Percentiles rank a stretch among this genome's conserved stretches.
phyloP scores from a whole-genome alignment of 2,888 invertebrate genomes.

The Acleris holmiana region DNA sequence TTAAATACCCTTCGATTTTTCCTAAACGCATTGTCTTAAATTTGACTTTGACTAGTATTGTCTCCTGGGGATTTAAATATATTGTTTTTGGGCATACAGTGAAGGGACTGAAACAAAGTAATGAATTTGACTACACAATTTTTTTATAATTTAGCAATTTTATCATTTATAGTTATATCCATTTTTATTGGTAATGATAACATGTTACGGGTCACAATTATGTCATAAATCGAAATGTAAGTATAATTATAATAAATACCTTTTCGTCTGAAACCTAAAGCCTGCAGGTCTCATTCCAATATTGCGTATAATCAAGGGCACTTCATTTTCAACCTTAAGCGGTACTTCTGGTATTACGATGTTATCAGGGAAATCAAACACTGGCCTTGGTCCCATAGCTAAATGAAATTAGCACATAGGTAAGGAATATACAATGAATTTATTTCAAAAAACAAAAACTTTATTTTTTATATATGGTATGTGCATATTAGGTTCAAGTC shows the following conservation, averaged over 20 bases:
- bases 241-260: slow-evolving; percentile 50
- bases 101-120: slow-evolving; percentile 72
- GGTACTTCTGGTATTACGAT: slow-evolving; percentile 63
- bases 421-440: not conserved
- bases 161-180: too few relatives aligned
- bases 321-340: slow-evolving; percentile 63
- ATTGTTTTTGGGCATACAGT: slow-evolving; percentile 79
- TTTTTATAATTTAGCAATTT: not conserved
- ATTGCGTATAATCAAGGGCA: slow-evolving; percentile 58
- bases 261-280: slow-evolving; percentile 62
- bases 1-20: slow-evolving; percentile 59
- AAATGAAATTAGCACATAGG: slow-evolving; percentile 31
- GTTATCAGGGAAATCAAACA: slow-evolving; percentile 71
- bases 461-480: too few relatives aligned
- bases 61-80: slow-evolving; percentile 74
- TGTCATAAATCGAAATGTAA: too few relatives aligned
- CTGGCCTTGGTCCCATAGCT: slow-evolving; percentile 75
- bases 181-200: too few relatives aligned
- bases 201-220: too few relatives aligned
- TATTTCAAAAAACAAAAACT: too few relatives aligned
- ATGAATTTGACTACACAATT: not conserved
- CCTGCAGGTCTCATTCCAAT: slow-evolving; percentile 62
- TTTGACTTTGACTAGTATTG: slow-evolving; percentile 74
- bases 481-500: too few relatives aligned
- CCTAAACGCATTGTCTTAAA: slow-evolving; percentile 80